Conservation (phyloP, 1,140 invertebrate genomes). For the Acromyrmex charruanus region DNA sequence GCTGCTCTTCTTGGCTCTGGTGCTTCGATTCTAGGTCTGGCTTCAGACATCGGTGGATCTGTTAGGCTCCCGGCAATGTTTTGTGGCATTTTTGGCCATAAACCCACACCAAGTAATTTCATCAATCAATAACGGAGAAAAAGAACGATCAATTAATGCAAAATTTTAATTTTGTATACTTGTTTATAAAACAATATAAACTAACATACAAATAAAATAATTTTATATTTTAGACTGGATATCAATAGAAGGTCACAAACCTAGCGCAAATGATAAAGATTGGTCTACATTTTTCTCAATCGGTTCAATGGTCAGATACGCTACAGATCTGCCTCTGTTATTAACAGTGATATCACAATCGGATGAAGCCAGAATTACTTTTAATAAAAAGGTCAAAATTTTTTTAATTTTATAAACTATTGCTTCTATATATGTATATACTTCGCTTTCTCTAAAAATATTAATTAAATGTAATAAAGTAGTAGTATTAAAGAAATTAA, state of each 20-base stretch:
- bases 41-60: constrained; percentile 95
- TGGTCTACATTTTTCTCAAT: constrained; percentile 90
- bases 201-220: background rate
- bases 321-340: constrained; percentile 92
- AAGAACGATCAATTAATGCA: background rate
- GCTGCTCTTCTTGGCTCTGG: constrained; percentile 90
- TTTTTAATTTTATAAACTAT: background rate
- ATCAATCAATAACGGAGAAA: background rate
- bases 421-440: background rate
- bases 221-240: constrained; percentile 70
- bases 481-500: too few species aligned
- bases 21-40: constrained; percentile 93
- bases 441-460: too few species aligned
- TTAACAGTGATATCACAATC: constrained; percentile 90
- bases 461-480: too few species aligned
- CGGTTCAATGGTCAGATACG: constrained; percentile 94
- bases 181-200: background rate
- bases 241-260: constrained; percentile 84
- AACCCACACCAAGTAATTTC: constrained; percentile 89
- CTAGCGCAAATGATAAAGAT: constrained; percentile 86
- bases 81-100: constrained; percentile 95
- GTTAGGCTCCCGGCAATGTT: constrained; percentile 94
- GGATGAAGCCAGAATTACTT: constrained; percentile 87
- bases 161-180: background rate
- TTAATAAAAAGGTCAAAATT: constrained; percentile 88